Conservation (phyloP, 2,113 vertebrate genomes). For the Etheostoma cragini region DNA sequence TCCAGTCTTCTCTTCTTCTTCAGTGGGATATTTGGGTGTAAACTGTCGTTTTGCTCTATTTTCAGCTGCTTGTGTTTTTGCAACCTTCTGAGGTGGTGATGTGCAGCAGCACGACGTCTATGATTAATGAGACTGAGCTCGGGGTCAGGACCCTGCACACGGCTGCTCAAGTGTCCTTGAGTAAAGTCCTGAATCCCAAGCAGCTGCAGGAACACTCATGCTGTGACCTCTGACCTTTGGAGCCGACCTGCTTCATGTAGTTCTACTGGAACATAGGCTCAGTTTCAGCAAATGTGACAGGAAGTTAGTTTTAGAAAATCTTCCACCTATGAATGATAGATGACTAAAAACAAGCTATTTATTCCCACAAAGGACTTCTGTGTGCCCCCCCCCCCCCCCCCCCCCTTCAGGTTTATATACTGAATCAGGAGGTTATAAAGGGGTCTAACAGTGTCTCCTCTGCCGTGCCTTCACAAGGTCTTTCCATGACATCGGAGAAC, state of each 20-base stretch:
- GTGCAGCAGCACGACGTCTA: constrained; percentile 7
- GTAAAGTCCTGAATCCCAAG: constrained; percentile 32
- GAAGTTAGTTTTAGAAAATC: too few relatives aligned
- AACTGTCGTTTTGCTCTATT: neutral
- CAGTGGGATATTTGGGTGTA: neutral
- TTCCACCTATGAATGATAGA: too few relatives aligned
- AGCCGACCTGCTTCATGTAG: too few relatives aligned
- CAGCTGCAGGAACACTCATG: constrained; percentile 21
- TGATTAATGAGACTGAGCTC: constrained; percentile 60
- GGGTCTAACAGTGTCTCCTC: constrained; percentile 23
- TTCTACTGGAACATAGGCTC: too few relatives aligned
- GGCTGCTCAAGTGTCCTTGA: constrained; percentile 57
- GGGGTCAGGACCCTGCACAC: neutral
- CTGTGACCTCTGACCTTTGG: constrained; percentile 35
- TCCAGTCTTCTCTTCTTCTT: neutral
- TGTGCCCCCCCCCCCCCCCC: neutral
- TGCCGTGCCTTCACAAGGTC: constrained; percentile 59
- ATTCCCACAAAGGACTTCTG: too few relatives aligned
- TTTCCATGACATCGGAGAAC: constrained; percentile 61
- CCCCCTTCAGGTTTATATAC: neutral
- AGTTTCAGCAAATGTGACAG: too few relatives aligned
- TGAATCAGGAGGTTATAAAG: neutral
- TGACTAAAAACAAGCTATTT: too few relatives aligned
- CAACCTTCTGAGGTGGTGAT: neutral
- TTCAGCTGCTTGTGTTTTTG: neutral